Base-by-base conservation (phyloP, 1,140 invertebrate genomes). In the Drosophila jambulina region DNA sequence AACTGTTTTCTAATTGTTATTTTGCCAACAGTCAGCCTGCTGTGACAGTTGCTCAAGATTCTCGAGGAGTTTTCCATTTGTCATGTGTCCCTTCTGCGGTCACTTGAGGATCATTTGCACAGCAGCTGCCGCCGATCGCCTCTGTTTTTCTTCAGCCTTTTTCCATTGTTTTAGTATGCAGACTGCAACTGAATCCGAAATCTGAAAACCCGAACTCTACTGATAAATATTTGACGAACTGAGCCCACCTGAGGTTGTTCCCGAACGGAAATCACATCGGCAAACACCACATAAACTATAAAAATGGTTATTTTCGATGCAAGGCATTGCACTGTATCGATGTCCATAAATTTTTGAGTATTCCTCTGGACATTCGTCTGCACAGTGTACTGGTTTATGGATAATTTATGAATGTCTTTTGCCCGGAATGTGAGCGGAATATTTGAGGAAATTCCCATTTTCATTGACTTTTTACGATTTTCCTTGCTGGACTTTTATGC, bases 1-100 rank as follows among this genome's bases (percentile, higher is more conserved):
- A 90, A 90, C 85, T 90, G 86, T 90, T 90, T 90, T 90, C 85
- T 88, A 90, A 90, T 90, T 90, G 85, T 90, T 87, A 63, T 81
- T 78, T 71, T 88, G 77, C 80, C 80, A 88, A 83, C 70, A 69
- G 51, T 56, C 49, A 53, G 61, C 43, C 51, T 67, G 69, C 77
- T 76, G 61, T 85, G 81, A 76, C 81, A 83, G 68, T 82, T 78
- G 43, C 51, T 74, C 61, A 65, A 64, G 57, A 58, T 34, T 59
- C 56, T 54, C 42, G 34, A 61, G 46, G 19, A 67, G 78, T 69
- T 77, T 48, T 78, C 48, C 69, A 78, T 82, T 75, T 82, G 63
- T 82, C 68, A 75, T 75, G 60, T 61, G 42, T 29, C 54, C 63
- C 42, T 23, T 62, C 59, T 80, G 77, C 65, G 67, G 74, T 90